These are phyloP conservation scores for Candoia aspera DNA, from an alignment of 2,113 vertebrate species.

Conservation along the genomic window DNA sequence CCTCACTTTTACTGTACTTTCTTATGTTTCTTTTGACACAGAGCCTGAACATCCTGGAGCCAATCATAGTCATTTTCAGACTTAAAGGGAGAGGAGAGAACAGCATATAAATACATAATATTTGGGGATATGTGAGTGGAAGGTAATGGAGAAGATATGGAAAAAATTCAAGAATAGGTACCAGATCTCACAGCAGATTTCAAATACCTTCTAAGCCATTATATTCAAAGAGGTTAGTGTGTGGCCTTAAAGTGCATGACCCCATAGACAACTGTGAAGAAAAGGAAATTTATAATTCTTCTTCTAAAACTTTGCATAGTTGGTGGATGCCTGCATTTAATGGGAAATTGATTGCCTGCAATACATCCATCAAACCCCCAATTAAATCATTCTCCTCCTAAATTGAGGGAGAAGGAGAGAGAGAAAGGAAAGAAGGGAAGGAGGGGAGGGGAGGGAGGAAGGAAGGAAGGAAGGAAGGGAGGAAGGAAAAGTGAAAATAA, in stretches of 20 bases:
- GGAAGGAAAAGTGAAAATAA: background rate
- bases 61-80: background rate
- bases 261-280: slow-evolving; percentile 9
- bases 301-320: background rate
- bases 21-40: no score
- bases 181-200: background rate
- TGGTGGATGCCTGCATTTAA: background rate
- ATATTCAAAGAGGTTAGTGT: slow-evolving; percentile 11
- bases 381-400: background rate
- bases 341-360: background rate
- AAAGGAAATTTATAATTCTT: slow-evolving; percentile 7
- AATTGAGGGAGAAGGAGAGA: background rate
- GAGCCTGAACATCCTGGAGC: background rate
- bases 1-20: background rate
- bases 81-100: background rate
- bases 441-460: background rate
- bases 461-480: background rate
- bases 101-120: background rate
- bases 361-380: background rate
- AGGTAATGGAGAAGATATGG: background rate
- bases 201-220: background rate
- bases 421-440: background rate
- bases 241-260: background rate
- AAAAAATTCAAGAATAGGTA: background rate
- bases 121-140: background rate